Percentiles rank a stretch among this genome's conserved stretches.
Conservation (phyloP, 2,113 vertebrate genomes). For the Cervus canadensis region DNA sequence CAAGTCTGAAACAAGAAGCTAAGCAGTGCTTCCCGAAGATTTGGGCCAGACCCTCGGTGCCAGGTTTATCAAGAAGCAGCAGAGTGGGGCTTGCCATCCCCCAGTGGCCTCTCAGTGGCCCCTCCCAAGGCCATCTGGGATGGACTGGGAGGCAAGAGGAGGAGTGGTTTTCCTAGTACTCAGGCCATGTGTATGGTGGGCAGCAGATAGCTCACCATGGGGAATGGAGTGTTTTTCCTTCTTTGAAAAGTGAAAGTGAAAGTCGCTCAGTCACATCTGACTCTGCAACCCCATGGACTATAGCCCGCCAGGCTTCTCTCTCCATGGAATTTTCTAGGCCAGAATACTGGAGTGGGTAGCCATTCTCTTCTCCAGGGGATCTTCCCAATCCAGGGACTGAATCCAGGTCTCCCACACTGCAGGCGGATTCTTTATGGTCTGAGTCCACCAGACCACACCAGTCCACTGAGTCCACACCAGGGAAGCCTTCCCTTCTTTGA, state of each 20-base stretch:
- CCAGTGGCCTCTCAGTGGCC: fast-evolving
- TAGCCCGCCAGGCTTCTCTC: neutral
- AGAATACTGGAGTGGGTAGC: neutral
- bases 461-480: neutral
- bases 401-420: neutral
- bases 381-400: neutral
- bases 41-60: neutral
- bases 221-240: neutral
- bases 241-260: neutral
- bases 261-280: neutral
- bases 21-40: neutral
- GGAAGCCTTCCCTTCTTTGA: neutral
- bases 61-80: neutral
- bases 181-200: neutral
- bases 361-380: neutral
- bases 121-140: neutral
- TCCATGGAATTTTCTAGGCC: neutral
- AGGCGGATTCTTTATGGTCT: neutral
- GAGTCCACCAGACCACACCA: neutral
- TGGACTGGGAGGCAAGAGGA: neutral
- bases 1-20: neutral
- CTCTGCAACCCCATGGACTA: neutral
- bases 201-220: neutral
- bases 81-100: no score
- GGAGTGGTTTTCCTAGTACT: neutral